phyloP scores from a whole-genome alignment of 2,113 vertebrate genomes.

The Bostrychus sinensis region DNA sequence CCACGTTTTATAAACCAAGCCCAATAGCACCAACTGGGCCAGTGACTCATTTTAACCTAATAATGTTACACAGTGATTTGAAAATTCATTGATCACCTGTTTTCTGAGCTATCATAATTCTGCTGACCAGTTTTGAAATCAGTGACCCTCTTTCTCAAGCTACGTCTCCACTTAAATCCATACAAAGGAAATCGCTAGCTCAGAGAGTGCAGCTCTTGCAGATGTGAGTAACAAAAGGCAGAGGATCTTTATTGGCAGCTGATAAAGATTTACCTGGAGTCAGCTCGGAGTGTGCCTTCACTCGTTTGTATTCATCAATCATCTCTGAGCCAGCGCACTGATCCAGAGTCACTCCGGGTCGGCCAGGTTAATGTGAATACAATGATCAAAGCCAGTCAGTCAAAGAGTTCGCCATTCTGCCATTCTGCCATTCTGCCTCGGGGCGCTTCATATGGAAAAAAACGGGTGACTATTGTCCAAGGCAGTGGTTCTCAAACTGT shows the following conservation, averaged over 20 bases:
- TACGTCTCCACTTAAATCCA: background rate
- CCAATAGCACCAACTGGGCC: too few relatives aligned
- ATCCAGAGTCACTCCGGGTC: slow-evolving; percentile 46
- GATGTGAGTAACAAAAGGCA: slow-evolving; percentile 14
- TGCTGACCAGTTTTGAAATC: background rate
- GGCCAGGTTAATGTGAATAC: slow-evolving; percentile 59
- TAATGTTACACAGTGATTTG: too few relatives aligned
- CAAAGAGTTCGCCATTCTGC: slow-evolving; percentile 35
- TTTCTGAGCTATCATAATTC: too few relatives aligned
- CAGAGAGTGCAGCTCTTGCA: background rate
- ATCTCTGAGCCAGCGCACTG: slow-evolving; percentile 8
- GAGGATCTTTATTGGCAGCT: slow-evolving; percentile 20
- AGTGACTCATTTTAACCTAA: too few relatives aligned
- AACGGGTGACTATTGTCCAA: slow-evolving; percentile 52
- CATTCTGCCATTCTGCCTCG: slow-evolving; percentile 16
- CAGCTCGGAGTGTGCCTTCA: slow-evolving; percentile 16
- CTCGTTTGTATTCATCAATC: slow-evolving; percentile 54
- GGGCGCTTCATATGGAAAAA: slow-evolving; percentile 36
- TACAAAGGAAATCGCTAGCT: background rate
- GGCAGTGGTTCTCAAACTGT: too few relatives aligned
- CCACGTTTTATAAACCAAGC: too few relatives aligned
- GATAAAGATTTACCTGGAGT: slow-evolving; percentile 31
- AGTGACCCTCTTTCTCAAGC: background rate
- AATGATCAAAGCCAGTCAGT: slow-evolving; percentile 52
- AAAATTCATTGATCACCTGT: too few relatives aligned